These are phyloP conservation scores for Embidobia sp. DNA, from an alignment of 2,888 invertebrate genomes.

Conservation along the genomic window DNA sequence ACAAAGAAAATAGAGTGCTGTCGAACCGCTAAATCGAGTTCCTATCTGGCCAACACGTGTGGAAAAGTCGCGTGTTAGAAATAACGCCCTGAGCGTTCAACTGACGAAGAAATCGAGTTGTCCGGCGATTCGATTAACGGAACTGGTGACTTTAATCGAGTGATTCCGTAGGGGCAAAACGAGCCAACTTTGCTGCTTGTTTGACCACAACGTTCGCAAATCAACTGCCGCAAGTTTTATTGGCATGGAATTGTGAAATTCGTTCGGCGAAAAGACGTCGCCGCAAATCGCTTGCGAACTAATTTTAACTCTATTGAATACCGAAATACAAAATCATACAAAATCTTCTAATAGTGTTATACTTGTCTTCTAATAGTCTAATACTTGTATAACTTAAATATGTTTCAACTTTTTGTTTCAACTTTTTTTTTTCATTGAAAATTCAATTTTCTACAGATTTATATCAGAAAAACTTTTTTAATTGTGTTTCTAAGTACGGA, in stretches of 20 bases:
- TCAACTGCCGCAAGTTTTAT: conserved; percentile 1
- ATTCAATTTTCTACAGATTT: no score
- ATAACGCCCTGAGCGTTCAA: conserved; percentile 16
- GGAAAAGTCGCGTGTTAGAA: conserved; percentile 49
- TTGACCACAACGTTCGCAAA: conserved; percentile 36
- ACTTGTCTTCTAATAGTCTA: no score
- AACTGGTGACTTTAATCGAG: conserved; percentile 47
- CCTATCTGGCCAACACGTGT: neutral
- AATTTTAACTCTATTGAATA: neutral
- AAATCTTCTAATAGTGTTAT: no score
- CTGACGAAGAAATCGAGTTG: conserved; percentile 55
- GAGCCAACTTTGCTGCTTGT: conserved; percentile 26
- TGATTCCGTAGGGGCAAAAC: conserved; percentile 24
- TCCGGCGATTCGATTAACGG: conserved; percentile 50
- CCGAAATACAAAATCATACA: no score
- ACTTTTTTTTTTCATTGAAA: no score
- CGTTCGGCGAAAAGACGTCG: conserved; percentile 12
- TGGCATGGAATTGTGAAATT: conserved; percentile 17
- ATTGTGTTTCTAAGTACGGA: neutral
- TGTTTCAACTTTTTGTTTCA: no score
- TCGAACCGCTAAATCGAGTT: neutral
- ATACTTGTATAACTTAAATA: no score
- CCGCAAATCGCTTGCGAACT: neutral
- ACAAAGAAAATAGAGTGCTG: conserved; percentile 30
- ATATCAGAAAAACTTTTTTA: no score